phyloP scores from a whole-genome alignment of 2,113 vertebrate species.

The Labrus mixtus region DNA sequence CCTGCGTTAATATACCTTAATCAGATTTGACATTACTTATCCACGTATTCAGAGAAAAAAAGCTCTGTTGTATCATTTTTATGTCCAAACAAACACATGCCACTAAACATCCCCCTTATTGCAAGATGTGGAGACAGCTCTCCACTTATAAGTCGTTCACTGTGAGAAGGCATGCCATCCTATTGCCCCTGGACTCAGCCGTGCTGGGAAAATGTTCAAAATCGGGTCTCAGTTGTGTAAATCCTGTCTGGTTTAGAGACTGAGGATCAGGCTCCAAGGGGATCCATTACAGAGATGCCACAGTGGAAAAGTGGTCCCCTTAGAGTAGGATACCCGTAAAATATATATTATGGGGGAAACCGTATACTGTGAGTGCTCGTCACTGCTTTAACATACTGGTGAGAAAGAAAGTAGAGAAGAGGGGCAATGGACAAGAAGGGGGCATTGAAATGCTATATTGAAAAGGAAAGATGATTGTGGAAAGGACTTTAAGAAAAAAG shows the following conservation, averaged over 20 bases:
- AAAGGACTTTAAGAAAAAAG: not conserved
- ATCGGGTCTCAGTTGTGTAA: conserved; percentile 48
- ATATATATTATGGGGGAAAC: conserved; percentile 7
- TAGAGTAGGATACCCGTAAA: conserved; percentile 28
- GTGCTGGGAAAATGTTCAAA: conserved; percentile 23
- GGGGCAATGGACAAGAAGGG: not conserved
- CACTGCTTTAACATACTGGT: not conserved
- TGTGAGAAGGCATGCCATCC: conserved; percentile 57
- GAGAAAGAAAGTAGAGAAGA: not conserved
- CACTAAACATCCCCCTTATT: conserved; percentile 8
- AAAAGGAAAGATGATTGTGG: too few species aligned
- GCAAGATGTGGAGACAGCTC: conserved; percentile 31
- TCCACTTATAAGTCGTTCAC: conserved; percentile 47
- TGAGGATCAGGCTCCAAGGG: conserved; percentile 30
- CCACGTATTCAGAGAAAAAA: not conserved
- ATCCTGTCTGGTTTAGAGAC: conserved; percentile 54
- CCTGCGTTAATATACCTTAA: conserved; percentile 5
- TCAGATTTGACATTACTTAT: conserved; percentile 7
- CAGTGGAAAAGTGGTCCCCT: conserved; percentile 13
- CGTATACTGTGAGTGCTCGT: not conserved
- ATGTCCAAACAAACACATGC: conserved; percentile 10
- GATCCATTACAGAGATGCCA: conserved; percentile 49
- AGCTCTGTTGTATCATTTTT: conserved; percentile 4
- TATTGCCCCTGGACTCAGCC: conserved; percentile 35
- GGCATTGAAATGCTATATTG: not conserved